Evolutionary conservation across 2,797 vertebrate species (phyloP), one percentile per base, ranked within the genome.

Genomic region (Merluccius polli): DNA sequence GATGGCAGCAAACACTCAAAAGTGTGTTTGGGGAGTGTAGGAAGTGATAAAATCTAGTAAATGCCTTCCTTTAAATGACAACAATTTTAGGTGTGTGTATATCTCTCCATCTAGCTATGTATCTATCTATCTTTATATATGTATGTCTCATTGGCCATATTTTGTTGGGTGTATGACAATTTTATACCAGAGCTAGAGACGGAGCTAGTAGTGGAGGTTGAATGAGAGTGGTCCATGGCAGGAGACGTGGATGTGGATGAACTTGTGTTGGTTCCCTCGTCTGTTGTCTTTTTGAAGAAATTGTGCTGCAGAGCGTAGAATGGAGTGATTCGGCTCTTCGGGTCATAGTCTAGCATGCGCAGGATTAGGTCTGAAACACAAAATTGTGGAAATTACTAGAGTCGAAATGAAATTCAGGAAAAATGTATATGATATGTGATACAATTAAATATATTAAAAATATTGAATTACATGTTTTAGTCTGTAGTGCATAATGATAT

Each of bases 221-320:
- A 97, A 93, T 97, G 96, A 86, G 95, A 96, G 93, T 97, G 96
- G 92, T 97, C 97, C 91, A 97, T 96, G 89, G 95, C 95, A 79
- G 96, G 95, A 87, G 95, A 95, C 82, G 96, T 97, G 88, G 97
- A 98, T 87, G 95, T 96, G 88, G 96, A 97, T 94, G 95, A 96
- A 93, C 95, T 97, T 82, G 97, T 98, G 93, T 97, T 97, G 88
- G 96, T 97, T 93, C 96, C 96, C 91, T 98, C 96, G 72, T 98
- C 96, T 70, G 95, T 96, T 13, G 96, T 97, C 87, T 96, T 96
- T 91, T 97, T 97, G 90, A 98, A 98, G 94, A 98, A 98, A 90
- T 97, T 97, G 88, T 98, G 97, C 93, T 98, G 96, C 92, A 98
- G 95, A 80, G 97, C 97, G 78, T 97, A 97, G 91, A 98, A 95